Percentiles rank a stretch among this genome's conserved stretches.
Evolutionary conservation across 2,797 vertebrate genomes (phyloP).

Genomic region (Periparus ater): DNA sequence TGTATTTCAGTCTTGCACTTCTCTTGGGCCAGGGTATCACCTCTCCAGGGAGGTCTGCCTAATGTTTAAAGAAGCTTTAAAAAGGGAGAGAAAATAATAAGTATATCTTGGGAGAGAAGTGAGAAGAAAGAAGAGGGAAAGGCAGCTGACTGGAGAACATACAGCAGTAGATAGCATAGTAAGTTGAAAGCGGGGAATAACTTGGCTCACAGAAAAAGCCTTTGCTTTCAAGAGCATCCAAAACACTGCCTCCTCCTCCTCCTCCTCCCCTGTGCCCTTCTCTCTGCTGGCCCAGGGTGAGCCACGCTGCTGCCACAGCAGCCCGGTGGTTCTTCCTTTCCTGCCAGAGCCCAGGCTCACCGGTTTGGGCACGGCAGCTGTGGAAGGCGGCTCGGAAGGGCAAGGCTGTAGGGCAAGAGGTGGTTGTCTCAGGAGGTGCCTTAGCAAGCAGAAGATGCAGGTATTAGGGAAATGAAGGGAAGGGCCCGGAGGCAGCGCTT

Average conservation of each 20-base stretch:
- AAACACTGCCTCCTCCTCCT: neutral
- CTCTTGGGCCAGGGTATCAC: neutral
- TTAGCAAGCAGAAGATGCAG: conserved; percentile 40
- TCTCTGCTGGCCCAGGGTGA: neutral
- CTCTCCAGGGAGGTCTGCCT: neutral
- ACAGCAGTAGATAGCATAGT: neutral
- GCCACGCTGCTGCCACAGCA: neutral
- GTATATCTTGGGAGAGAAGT: neutral
- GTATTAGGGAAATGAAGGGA: conserved; percentile 57
- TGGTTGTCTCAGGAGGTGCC: conserved; percentile 23
- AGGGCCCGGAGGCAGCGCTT: conserved; percentile 29
- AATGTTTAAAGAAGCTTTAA: conserved; percentile 32
- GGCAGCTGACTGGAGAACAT: neutral
- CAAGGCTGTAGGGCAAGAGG: conserved; percentile 28
- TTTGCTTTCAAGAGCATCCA: neutral
- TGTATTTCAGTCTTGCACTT: conserved; percentile 38
- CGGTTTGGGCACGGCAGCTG: neutral
- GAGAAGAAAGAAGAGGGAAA: neutral
- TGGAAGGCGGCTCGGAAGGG: neutral
- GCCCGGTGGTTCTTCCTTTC: neutral
- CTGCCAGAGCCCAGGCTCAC: neutral
- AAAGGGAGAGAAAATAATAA: neutral
- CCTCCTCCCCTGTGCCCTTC: neutral
- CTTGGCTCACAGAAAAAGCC: neutral
- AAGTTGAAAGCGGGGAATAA: neutral